Evolutionary conservation across 2,113 vertebrate species (phyloP), one percentile per base, ranked within the genome.

Genomic region (Mesembrinibis cayennensis): DNA sequence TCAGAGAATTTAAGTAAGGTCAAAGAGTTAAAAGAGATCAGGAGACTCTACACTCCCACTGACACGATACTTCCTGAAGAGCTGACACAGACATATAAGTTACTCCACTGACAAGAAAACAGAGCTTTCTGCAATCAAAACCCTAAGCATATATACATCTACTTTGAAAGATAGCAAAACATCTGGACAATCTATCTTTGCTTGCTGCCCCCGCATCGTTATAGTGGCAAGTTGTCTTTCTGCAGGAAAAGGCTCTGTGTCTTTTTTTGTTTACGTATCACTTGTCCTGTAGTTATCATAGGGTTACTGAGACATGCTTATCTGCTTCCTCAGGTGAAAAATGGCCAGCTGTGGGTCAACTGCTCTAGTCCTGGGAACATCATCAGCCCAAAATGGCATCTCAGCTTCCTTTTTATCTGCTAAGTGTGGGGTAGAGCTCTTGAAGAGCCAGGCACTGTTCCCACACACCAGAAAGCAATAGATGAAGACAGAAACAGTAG

Each of bases 21-120:
- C 88, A 97, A 84, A 96, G 95, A 91, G 67, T 76, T 94, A 97
- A 92, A 74, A 76, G 70, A 89, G 67, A 97, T 76, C 40, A 82
- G 89, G 47, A 76, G 59, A 55, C 32, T 61, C 74, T 27, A 65
- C 18, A 40, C 82, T 95, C 66, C 21, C 32, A 49, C 26, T 87
- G 56, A 70, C 74, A 90, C 4, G 3, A 47, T 52, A 73, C 45
- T 67, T 95, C 86, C 65, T 47, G 69, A 87, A 93, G 47, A 94
- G 45, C 38, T 92, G 78, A 85, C 72, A 88, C 23, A 92, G 55
- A 74, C 11, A n/a, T 40, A 4, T 13, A 92, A 81, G 78, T 81
- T 92, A 86, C 55, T 97, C 13, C 38, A 85, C 12, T 55, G 74
- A 73, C 18, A 82, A 88, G 80, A 79, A 47, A 34, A 11, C 2